Percentiles rank a stretch among this genome's conserved stretches.
phyloP scores from a whole-genome alignment of 2,113 vertebrate genomes.

The Muntiacus reevesi region DNA sequence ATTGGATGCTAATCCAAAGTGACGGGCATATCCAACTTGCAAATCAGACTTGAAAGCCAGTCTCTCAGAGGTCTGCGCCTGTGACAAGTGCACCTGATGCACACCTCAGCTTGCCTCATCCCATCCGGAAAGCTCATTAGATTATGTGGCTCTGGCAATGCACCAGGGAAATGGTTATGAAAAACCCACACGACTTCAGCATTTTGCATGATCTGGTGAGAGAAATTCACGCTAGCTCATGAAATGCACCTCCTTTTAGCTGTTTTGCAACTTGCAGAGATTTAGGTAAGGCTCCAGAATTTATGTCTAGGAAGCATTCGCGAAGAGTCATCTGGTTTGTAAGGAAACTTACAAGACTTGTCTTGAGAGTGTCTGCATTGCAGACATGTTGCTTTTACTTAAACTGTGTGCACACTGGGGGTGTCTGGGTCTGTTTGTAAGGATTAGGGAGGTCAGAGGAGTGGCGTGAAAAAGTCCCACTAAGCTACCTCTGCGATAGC shows the following conservation, averaged over 20 bases:
- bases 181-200: not conserved
- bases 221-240: not conserved
- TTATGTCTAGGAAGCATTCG: not conserved
- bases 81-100: not conserved
- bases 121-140: not conserved
- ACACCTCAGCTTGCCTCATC: not conserved
- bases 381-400: not conserved
- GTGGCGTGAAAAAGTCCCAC: not conserved
- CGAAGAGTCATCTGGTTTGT: not conserved
- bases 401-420: not conserved
- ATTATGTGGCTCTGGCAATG: not conserved
- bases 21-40: slow-evolving; percentile 30
- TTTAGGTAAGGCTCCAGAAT: not conserved
- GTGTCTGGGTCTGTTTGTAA: not conserved
- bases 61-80: not conserved
- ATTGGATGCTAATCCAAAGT: slow-evolving; percentile 31
- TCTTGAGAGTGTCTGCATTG: not conserved
- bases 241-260: not conserved
- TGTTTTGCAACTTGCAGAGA: not conserved
- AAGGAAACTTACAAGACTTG: not conserved
- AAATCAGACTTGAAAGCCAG: slow-evolving; percentile 1
- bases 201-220: not conserved
- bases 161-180: not conserved
- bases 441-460: not conserved
- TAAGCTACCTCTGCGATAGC: not conserved